Percentiles rank a stretch among this genome's conserved stretches.
These are phyloP conservation scores for Pocillopora verrucosa DNA, from an alignment of 64 coral and sea anemone species.

Conservation along the genomic window DNA sequence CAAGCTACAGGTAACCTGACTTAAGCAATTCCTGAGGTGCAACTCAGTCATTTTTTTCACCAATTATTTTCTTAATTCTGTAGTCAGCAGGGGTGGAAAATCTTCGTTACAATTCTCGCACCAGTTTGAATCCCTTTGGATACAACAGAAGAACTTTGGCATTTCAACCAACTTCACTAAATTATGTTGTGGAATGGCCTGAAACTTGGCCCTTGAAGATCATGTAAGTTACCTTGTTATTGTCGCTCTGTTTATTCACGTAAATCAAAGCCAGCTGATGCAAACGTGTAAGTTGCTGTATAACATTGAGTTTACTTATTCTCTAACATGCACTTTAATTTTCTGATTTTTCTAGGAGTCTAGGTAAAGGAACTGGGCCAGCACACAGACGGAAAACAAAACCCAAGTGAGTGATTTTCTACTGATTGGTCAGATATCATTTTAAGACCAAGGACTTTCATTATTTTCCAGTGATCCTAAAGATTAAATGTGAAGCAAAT, in stretches of 20 bases:
- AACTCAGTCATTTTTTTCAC: no score
- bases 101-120: conserved; percentile 33
- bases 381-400: conserved; percentile 5
- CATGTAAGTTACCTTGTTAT: conserved; percentile 50
- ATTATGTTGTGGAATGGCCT: conserved; percentile 93
- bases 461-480: no score
- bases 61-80: neutral
- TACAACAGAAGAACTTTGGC: conserved; percentile 79
- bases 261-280: no score
- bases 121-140: conserved; percentile 87
- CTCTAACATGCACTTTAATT: neutral
- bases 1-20: no score
- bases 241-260: no score
- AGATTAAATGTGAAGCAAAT: no score
- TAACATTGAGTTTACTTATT: no score
- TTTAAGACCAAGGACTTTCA: no score
- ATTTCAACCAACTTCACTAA: conserved; percentile 61
- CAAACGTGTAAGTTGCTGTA: no score
- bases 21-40: no score
- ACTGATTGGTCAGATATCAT: no score
- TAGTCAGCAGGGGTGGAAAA: conserved; percentile 40
- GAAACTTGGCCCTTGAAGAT: conserved; percentile 94
- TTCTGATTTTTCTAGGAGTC: neutral
- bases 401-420: neutral
- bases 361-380: conserved; percentile 3